These are phyloP conservation scores for Pterois miles DNA, from an alignment of 2,797 vertebrate species.

Conservation along the genomic window DNA sequence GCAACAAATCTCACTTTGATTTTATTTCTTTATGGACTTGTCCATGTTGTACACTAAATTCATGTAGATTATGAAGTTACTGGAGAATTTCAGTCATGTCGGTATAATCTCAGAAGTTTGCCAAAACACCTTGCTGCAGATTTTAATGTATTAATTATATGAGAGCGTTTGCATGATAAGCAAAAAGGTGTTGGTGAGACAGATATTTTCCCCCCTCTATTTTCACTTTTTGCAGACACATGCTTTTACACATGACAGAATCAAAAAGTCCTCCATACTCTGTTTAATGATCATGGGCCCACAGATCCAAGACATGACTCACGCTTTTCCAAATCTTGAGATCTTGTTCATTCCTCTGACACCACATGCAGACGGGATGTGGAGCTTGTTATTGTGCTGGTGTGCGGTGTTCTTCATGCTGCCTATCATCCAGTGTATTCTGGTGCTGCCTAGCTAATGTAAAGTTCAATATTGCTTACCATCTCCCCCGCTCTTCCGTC, in stretches of 20 bases:
- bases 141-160: not conserved
- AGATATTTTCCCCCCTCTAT: not conserved
- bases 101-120: not conserved
- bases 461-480: slow-evolving; percentile 33
- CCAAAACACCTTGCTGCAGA: not conserved
- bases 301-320: slow-evolving; percentile 21
- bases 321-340: slow-evolving; percentile 1
- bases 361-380: slow-evolving; percentile 15
- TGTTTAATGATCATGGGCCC: not conserved
- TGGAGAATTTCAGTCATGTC: not conserved
- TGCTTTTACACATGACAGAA: not conserved
- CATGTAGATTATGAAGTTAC: not conserved
- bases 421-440: slow-evolving; percentile 33
- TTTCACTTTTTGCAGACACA: not conserved
- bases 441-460: slow-evolving; percentile 33
- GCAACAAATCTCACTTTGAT: slow-evolving; percentile 12
- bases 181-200: not conserved
- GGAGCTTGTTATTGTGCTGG: slow-evolving; percentile 15
- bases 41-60: not conserved
- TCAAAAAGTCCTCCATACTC: not conserved
- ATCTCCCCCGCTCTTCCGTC: slow-evolving; percentile 1
- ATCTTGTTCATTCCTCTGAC: slow-evolving; percentile 14
- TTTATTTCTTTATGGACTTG: not conserved
- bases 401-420: slow-evolving; percentile 18
- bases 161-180: not conserved